Evolutionary conservation across 1,140 invertebrate genomes (phyloP), one percentile per base, ranked within the genome.

Genomic region (Papilio aristodemus): DNA sequence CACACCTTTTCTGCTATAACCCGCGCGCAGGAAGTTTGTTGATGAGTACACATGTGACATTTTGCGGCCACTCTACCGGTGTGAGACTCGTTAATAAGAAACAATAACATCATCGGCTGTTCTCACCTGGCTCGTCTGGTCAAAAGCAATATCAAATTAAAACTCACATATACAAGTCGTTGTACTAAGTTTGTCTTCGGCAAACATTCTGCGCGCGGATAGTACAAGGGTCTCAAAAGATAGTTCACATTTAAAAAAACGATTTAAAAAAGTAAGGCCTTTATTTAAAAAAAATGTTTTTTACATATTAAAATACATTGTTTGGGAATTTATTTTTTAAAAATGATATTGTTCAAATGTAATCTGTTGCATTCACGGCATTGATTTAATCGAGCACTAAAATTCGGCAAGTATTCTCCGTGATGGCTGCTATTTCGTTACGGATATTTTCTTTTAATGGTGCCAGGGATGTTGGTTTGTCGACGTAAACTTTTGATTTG

Each of bases 401-500:
- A 73, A 76, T 71, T 73, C 50, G 54, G 39, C 67, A 69, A 32
- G 67, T 75, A 19, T n/a, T 39, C 67, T 70, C 57, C 0, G 69
- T 66, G 64, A 77, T 73, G 57, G 32, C 70, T 72, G 59, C 60
- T 50, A 77, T 77, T 71, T 75, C 73, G 68, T 71, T 36, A 62
- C 60, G 62, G 37, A 71, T 74, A 73, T 73, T 76, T 71, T 70
- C 38, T 71, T 76, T 71, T 14, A 76, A 71, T 17, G 73, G 69
- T 14, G 54, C 64, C 13, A 69, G 37, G 25, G 50, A 67, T 67
- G 36, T 60, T 39, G 59, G 68, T 57, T 71, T 73, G 27, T 67
- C 68, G 64, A 11, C 41, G 37, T 85, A 89, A 46, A 87, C 76
- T 67, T 78, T 79, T 43, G 66, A 71, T 74, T 91, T 91, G 14